Percentiles rank a stretch among this genome's conserved stretches.
Conservation (phyloP, 2,797 vertebrate species). For the Balearica regulorum region DNA sequence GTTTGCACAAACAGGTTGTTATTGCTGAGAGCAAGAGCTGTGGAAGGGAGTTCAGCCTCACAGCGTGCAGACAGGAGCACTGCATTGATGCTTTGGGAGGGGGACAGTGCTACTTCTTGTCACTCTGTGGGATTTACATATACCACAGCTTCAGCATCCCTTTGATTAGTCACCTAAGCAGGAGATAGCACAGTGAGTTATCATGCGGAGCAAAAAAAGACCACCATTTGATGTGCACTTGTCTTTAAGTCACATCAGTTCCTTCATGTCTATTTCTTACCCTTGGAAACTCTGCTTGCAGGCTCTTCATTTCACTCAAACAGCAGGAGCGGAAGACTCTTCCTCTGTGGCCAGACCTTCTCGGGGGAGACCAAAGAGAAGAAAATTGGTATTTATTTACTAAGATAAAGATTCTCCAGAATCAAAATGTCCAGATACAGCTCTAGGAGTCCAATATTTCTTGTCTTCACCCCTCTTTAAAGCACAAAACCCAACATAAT, state of each 20-base stretch:
- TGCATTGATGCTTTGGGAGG: fast-evolving
- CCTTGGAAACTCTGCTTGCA: slow-evolving; percentile 11
- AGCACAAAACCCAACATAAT: neutral
- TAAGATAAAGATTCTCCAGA: neutral
- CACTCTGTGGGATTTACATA: neutral
- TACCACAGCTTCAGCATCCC: neutral
- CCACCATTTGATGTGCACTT: neutral
- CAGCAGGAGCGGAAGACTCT: neutral
- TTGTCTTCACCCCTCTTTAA: neutral
- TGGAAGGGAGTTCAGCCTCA: neutral
- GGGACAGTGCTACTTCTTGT: neutral
- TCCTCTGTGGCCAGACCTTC: slow-evolving; percentile 8
- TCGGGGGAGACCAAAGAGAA: slow-evolving; percentile 46
- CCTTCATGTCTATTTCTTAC: neutral
- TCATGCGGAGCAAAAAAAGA: neutral
- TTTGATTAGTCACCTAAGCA: neutral
- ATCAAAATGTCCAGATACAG: neutral
- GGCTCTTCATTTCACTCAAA: slow-evolving; percentile 36
- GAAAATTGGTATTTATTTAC: slow-evolving; percentile 37
- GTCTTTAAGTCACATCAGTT: neutral
- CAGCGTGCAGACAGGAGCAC: neutral
- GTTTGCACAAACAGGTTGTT: neutral
- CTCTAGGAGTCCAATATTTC: neutral
- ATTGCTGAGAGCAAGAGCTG: neutral
- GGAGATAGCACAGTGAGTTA: neutral